phyloP scores from a whole-genome alignment of 2,888 invertebrate species.

The Lapara coniferarum region DNA sequence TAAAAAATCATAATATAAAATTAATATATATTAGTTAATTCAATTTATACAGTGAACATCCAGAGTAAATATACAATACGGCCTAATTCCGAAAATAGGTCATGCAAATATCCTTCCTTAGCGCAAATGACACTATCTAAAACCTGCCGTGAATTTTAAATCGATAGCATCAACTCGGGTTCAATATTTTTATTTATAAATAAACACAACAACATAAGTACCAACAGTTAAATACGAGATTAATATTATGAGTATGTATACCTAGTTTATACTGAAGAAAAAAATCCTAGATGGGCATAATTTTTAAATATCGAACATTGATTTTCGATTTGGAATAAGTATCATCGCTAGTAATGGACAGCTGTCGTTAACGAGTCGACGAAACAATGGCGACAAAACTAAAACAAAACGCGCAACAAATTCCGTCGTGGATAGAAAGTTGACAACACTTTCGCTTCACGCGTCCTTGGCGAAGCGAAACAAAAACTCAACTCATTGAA shows the following conservation, averaged over 20 bases:
- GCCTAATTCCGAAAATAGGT: background rate
- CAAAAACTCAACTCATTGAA: conserved; percentile 17
- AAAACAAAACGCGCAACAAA: conserved; percentile 20
- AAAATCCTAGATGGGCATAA: too few relatives aligned
- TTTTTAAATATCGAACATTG: background rate
- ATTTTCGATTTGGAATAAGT: background rate
- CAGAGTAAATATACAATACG: background rate
- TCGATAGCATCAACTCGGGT: background rate
- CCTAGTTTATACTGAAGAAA: too few relatives aligned
- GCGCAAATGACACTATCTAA: background rate
- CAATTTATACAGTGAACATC: too few relatives aligned
- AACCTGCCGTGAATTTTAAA: background rate
- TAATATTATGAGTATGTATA: too few relatives aligned
- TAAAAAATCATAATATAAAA: too few relatives aligned
- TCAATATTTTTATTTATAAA: too few relatives aligned
- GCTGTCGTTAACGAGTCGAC: conserved; percentile 6
- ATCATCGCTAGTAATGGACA: conserved; percentile 8
- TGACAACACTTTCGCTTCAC: conserved; percentile 20
- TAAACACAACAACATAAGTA: too few relatives aligned
- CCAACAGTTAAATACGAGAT: too few relatives aligned
- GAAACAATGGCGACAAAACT: conserved; percentile 16
- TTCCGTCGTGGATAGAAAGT: conserved; percentile 23
- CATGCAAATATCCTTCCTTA: background rate
- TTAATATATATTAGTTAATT: too few relatives aligned
- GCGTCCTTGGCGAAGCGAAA: conserved; percentile 21